Evolutionary conservation across 1,140 invertebrate species (phyloP).

Genomic region (Brachionus paranguensis): DNA sequence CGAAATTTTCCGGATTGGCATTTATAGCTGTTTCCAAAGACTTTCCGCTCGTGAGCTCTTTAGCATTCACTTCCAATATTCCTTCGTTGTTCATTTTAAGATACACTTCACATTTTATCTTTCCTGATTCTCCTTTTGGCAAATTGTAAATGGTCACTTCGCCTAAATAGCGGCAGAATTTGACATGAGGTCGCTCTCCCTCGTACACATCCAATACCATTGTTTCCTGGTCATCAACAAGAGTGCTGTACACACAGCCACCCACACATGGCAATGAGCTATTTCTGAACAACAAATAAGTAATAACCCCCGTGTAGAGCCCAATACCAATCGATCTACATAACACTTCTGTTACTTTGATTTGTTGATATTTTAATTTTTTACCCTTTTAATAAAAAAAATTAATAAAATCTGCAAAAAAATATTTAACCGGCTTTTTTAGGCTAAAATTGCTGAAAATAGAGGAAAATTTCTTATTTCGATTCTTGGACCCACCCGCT

Average conservation of each 20-base stretch:
- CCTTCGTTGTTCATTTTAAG: constrained; percentile 35
- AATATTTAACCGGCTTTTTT: too few relatives aligned
- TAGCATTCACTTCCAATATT: constrained; percentile 20
- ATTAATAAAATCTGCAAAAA: not conserved
- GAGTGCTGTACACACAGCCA: constrained; percentile 25
- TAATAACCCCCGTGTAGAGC: constrained; percentile 25
- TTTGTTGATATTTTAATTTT: constrained; percentile 39
- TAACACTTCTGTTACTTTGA: constrained; percentile 33
- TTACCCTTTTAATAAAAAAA: not conserved
- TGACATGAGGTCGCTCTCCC: constrained; percentile 32
- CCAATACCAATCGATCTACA: constrained; percentile 38
- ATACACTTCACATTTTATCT: constrained; percentile 33
- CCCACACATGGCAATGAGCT: constrained; percentile 20
- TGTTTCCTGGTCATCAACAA: constrained; percentile 30
- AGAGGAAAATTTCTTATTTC: too few relatives aligned
- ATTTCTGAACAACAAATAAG: constrained; percentile 36
- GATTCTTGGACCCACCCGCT: too few relatives aligned
- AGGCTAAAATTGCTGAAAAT: too few relatives aligned
- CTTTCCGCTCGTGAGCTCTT: not conserved
- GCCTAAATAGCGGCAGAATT: constrained; percentile 35
- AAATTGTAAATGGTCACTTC: constrained; percentile 32
- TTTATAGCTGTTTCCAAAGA: not conserved
- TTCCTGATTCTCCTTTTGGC: constrained; percentile 31
- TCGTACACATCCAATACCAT: constrained; percentile 36
- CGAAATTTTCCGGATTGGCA: constrained; percentile 29